phyloP scores from a whole-genome alignment of 2,888 invertebrate species.

The Acanthopleura granulata region DNA sequence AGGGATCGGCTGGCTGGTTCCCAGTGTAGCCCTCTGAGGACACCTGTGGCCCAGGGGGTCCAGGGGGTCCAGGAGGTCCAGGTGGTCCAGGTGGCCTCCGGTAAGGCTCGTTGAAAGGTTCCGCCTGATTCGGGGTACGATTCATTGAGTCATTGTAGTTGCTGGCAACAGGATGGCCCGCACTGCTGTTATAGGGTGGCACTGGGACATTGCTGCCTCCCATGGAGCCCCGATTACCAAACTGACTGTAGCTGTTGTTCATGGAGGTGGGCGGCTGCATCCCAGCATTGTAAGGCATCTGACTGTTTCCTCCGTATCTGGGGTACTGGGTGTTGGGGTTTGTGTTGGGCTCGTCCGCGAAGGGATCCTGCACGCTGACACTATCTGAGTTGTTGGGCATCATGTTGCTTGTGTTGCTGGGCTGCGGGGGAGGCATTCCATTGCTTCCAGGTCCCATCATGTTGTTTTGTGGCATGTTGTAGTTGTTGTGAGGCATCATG shows the following conservation, averaged over 20 bases:
- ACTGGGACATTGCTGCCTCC: conserved; percentile 22
- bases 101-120: conserved; percentile 23
- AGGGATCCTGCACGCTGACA: conserved; percentile 67
- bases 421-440: conserved; percentile 19
- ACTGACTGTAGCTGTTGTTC: conserved; percentile 21
- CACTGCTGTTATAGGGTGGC: conserved; percentile 28
- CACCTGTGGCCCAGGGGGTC: conserved; percentile 22
- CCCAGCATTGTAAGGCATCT: conserved; percentile 37
- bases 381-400: conserved; percentile 47
- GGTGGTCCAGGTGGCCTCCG: conserved; percentile 25
- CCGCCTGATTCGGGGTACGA: conserved; percentile 15
- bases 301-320: conserved; percentile 37
- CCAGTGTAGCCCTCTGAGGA: neutral
- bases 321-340: conserved; percentile 39
- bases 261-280: conserved; percentile 27
- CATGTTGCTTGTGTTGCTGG: conserved; percentile 15
- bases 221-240: conserved; percentile 24
- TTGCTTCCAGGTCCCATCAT: conserved; percentile 24
- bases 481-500: conserved; percentile 51
- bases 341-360: conserved; percentile 63
- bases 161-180: conserved; percentile 15
- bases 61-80: conserved; percentile 16
- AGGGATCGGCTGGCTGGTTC: neutral
- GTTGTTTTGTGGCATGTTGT: conserved; percentile 25
- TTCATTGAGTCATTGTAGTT: conserved; percentile 9